Evolutionary conservation across 2,113 vertebrate species (phyloP).

Genomic region (Globicephala melas): DNA sequence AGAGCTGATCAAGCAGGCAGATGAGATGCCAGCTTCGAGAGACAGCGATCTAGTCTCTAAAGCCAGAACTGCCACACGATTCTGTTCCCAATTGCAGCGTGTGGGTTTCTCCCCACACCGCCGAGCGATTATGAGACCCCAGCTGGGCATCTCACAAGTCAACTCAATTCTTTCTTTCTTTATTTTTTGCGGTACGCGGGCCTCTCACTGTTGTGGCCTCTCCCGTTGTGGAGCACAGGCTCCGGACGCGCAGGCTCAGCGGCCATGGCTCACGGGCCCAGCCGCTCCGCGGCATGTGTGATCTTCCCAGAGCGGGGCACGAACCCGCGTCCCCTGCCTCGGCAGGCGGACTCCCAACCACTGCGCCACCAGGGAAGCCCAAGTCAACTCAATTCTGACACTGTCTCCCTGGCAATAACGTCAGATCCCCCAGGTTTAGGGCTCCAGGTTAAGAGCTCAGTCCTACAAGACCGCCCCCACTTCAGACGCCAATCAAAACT

Average conservation of each 20-base stretch:
- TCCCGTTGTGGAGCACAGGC: too few species aligned
- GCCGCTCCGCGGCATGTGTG: too few species aligned
- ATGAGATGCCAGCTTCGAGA: neutral
- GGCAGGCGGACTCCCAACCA: too few species aligned
- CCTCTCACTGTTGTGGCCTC: too few species aligned
- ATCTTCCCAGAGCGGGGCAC: too few species aligned
- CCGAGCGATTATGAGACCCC: neutral
- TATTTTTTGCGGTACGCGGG: too few species aligned
- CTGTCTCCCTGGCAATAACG: neutral
- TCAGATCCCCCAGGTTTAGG: neutral
- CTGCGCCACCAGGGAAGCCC: too few species aligned
- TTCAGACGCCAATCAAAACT: neutral
- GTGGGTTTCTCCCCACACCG: neutral
- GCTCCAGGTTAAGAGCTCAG: neutral
- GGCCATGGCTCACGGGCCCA: too few species aligned
- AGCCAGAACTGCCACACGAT: neutral
- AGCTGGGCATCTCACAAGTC: neutral
- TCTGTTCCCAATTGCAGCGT: neutral
- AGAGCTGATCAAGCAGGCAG: neutral
- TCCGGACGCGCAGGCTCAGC: too few species aligned
- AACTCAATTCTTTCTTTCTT: neutral
- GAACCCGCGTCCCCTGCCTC: too few species aligned
- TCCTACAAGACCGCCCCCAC: neutral
- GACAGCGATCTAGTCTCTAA: neutral
- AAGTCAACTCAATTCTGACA: neutral